Base-by-base conservation (phyloP, 2,888 invertebrate species). In the Rosalia funebris region DNA sequence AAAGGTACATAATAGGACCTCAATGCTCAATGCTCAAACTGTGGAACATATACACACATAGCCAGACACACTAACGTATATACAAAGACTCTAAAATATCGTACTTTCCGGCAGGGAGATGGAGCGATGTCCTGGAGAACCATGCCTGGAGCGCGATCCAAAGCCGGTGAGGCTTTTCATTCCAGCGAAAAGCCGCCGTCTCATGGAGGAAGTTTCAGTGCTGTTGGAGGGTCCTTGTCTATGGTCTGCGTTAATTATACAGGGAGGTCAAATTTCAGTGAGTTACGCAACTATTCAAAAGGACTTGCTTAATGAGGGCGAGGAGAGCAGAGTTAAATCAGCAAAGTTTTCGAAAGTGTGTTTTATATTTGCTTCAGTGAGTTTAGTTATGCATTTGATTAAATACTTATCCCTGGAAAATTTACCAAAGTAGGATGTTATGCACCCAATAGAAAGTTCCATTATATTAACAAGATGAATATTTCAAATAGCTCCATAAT, bases 81-180 rank as follows among this genome's bases (percentile, higher is more conserved):
- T 10, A 62, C 34, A 61, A 62, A 64, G 47, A 54, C 59, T 36
- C 66, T 68, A 72, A 66, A 32, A 12, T 44, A n/a, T 67, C 88
- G 86, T 91, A 91, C 91, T 91, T 91, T 91, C 91, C 81, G 91
- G 91, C 83, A 91, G 88, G 82, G 91, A 91, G 87, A 91, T 91
- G 85, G 91, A 91, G 81, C 91, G 90, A 84, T 90, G 89, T 83
- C 90, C 89, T 75, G 89, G 88, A 75, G 89, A 89, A 79, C 87
- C 86, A 79, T 87, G 87, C 78, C 86, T 85, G 77, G 89, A 88
- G 77, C 89, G 84, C 78, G 89, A 84, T 67, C 86, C 89, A 85
- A 90, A 89, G 83, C 88, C 86, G 76, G 91, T 91, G 79, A 91
- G 84, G 81, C 90, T 91, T 84, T 90, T 90, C 85, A 91, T 89